A percentile compares a stretch with the other conserved stretches of the same genome.
phyloP scores from a whole-genome alignment of 1,140 invertebrate species.

The Tenebrio molitor region DNA sequence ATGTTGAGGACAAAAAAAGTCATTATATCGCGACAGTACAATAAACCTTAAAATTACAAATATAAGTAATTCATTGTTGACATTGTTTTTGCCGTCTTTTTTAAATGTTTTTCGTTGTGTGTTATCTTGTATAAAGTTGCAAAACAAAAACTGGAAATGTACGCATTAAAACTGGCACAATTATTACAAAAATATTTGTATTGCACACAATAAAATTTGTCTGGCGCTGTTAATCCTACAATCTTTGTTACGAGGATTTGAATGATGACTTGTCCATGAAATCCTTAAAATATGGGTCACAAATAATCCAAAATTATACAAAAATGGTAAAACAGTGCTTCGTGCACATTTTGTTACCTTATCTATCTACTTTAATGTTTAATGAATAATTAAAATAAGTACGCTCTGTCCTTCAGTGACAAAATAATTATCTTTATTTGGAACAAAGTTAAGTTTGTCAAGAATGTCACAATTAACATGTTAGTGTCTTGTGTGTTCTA shows the following conservation, averaged over 20 bases:
- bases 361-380: not conserved
- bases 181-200: conserved; percentile 12
- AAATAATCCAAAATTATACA: no score
- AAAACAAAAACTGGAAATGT: no score
- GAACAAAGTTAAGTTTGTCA: conserved; percentile 8
- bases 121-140: conserved; percentile 10
- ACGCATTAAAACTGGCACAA: not conserved
- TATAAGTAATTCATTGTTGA: conserved; percentile 21
- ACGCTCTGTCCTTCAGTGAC: not conserved
- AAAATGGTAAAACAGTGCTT: not conserved
- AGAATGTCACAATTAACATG: conserved; percentile 29
- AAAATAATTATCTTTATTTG: conserved; percentile 14
- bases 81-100: not conserved
- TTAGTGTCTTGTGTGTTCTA: conserved; percentile 7
- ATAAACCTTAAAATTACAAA: no score
- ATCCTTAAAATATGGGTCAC: no score
- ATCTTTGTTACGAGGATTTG: no score
- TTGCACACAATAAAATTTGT: no score
- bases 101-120: not conserved
- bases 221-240: no score
- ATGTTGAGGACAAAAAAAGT: no score
- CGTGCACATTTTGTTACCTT: conserved; percentile 1
- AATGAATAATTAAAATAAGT: not conserved
- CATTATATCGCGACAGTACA: no score
- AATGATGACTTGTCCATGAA: no score